phyloP scores from a whole-genome alignment of 2,113 vertebrate genomes.

The Pedetes capensis region DNA sequence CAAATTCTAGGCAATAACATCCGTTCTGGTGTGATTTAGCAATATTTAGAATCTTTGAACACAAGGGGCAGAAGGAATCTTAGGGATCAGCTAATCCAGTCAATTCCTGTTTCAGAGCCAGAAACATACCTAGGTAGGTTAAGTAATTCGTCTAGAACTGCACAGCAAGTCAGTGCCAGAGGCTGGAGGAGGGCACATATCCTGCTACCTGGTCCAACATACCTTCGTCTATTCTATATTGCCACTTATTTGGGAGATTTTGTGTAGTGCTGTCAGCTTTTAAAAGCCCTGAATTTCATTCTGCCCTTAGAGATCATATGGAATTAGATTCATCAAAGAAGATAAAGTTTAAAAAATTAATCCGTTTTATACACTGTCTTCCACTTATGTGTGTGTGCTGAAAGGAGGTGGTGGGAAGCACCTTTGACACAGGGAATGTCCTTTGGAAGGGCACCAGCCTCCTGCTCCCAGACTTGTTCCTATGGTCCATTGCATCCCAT shows the following conservation, averaged over 20 bases:
- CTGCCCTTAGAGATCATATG: neutral
- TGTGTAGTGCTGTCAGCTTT: conserved; percentile 40
- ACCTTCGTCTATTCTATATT: neutral
- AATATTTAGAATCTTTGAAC: neutral
- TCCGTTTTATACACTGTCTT: neutral
- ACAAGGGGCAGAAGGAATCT: neutral
- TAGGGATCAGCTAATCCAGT: neutral
- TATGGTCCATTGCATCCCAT: neutral
- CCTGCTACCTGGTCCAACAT: neutral
- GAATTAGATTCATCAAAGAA: neutral
- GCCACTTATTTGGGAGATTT: neutral
- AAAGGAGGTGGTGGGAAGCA: neutral
- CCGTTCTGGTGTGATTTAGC: neutral
- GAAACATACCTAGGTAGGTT: neutral
- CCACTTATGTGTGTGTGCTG: neutral
- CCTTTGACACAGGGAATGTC: neutral
- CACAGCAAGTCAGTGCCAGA: neutral
- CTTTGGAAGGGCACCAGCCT: neutral
- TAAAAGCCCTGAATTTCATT: conserved; percentile 38
- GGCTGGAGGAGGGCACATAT: neutral
- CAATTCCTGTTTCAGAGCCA: neutral
- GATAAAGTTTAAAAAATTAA: neutral
- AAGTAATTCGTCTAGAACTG: neutral
- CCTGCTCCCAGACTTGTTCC: neutral
- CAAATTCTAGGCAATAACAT: conserved; percentile 12